Evolutionary conservation across 2,113 vertebrate species (phyloP).

Genomic region (Cyprinodon variegatus): DNA sequence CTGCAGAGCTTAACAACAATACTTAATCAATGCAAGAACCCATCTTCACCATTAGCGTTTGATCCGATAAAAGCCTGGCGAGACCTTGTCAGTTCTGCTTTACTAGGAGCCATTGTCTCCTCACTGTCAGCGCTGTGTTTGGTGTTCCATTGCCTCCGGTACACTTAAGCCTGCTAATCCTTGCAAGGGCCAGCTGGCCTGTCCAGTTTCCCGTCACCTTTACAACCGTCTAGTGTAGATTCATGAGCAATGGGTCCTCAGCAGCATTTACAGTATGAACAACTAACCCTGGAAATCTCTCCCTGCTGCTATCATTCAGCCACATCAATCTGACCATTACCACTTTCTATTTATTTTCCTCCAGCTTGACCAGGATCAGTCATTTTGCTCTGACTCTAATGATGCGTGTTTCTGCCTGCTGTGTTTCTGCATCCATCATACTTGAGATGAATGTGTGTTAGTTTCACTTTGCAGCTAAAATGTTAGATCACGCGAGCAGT

Average conservation of each 20-base stretch:
- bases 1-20: constrained; percentile 46
- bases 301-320: constrained; percentile 21
- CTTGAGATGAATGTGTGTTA: constrained; percentile 33
- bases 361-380: constrained; percentile 47
- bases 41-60: constrained; percentile 39
- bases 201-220: constrained; percentile 70
- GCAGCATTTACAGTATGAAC: constrained; percentile 41
- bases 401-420: constrained; percentile 45
- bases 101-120: constrained; percentile 72
- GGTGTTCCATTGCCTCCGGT: constrained; percentile 75
- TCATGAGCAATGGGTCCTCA: constrained; percentile 57
- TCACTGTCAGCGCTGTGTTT: constrained; percentile 71
- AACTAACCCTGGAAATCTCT: constrained; percentile 41
- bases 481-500: background rate
- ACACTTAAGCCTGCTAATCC: constrained; percentile 83
- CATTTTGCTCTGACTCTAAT: constrained; percentile 61
- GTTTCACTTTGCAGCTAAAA: constrained; percentile 6
- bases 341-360: constrained; percentile 10
- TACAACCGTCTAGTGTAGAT: constrained; percentile 64
- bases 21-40: constrained; percentile 70
- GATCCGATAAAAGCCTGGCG: constrained; percentile 71
- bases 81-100: constrained; percentile 55
- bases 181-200: constrained; percentile 61
- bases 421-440: constrained; percentile 43
- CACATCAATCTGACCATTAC: constrained; percentile 31